Evolutionary conservation across 1,140 invertebrate genomes (phyloP).

Genomic region (Mactra quadrangularis): DNA sequence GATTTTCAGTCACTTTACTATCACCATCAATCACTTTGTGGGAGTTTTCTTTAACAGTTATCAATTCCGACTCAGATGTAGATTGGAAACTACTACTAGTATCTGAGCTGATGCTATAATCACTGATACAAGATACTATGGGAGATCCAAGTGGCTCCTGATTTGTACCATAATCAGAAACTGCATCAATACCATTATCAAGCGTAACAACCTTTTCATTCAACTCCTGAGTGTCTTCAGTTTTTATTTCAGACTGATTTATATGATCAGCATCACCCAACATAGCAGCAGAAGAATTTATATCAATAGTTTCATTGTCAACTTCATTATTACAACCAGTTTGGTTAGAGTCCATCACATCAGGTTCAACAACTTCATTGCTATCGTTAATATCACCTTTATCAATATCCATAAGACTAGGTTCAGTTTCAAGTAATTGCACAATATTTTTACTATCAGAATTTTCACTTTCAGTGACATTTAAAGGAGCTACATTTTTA

Average conservation of each 20-base stretch:
- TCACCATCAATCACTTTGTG: not conserved
- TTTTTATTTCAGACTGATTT: not conserved
- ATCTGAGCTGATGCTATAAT: constrained; percentile 51
- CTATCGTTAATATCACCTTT: not conserved
- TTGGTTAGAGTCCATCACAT: too few relatives aligned
- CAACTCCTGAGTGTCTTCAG: not conserved
- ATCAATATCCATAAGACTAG: not conserved
- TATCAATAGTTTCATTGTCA: constrained; percentile 10
- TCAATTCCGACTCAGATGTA: constrained; percentile 44
- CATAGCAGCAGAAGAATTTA: not conserved
- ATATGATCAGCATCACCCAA: not conserved
- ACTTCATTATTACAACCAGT: too few relatives aligned
- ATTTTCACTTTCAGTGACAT: not conserved
- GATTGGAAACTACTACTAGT: constrained; percentile 36
- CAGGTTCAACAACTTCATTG: not conserved
- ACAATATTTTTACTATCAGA: not conserved
- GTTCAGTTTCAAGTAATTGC: not conserved
- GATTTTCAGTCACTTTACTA: not conserved
- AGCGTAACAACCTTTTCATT: too few relatives aligned
- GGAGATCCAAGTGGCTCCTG: not conserved
- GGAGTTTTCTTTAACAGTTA: constrained; percentile 50
- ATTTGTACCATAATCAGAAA: too few relatives aligned
- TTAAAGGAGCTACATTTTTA: not conserved
- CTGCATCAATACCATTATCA: too few relatives aligned
- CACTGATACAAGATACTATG: constrained; percentile 15